phyloP scores from a whole-genome alignment of 2,888 invertebrate species.

The Xanthorhoe designata region DNA sequence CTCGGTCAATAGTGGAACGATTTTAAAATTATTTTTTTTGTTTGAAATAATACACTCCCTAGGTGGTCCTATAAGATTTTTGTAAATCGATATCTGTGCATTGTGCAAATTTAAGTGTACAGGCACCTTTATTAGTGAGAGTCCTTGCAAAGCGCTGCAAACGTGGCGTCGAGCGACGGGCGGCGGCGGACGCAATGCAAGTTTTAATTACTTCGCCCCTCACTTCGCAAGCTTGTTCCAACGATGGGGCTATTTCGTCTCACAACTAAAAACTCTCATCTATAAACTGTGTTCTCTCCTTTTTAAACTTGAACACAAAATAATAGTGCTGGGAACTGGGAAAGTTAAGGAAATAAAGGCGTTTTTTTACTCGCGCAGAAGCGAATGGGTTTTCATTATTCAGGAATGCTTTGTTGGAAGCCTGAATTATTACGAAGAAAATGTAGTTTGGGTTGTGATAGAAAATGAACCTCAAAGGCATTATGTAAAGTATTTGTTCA shows the following conservation, averaged over 20 bases:
- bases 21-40: too few relatives aligned
- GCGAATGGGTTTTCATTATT: slow-evolving; percentile 44
- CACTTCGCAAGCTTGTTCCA: slow-evolving; percentile 68
- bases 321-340: slow-evolving; percentile 45
- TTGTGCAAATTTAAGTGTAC: slow-evolving; percentile 39
- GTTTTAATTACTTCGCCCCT: slow-evolving; percentile 79
- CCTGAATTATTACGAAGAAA: slow-evolving; percentile 34
- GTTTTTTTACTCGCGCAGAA: slow-evolving; percentile 39
- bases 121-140: slow-evolving; percentile 20
- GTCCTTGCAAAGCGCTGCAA: slow-evolving; percentile 39
- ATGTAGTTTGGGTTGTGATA: slow-evolving; percentile 28
- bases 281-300: slow-evolving; percentile 68
- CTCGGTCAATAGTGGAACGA: too few relatives aligned
- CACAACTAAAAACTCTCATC: slow-evolving; percentile 75
- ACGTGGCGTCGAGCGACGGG: slow-evolving; percentile 46
- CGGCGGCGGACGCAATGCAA: slow-evolving; percentile 57
- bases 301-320: slow-evolving; percentile 60
- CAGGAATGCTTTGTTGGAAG: slow-evolving; percentile 42
- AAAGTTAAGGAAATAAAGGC: slow-evolving; percentile 44
- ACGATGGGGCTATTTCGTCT: slow-evolving; percentile 70
- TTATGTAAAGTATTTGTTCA: slow-evolving; percentile 28
- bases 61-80: too few relatives aligned
- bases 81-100: too few relatives aligned
- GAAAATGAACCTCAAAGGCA: slow-evolving; percentile 32
- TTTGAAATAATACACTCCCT: too few relatives aligned